Base-by-base conservation (phyloP, 2,113 vertebrate species). In the Pterocles orientalis region DNA sequence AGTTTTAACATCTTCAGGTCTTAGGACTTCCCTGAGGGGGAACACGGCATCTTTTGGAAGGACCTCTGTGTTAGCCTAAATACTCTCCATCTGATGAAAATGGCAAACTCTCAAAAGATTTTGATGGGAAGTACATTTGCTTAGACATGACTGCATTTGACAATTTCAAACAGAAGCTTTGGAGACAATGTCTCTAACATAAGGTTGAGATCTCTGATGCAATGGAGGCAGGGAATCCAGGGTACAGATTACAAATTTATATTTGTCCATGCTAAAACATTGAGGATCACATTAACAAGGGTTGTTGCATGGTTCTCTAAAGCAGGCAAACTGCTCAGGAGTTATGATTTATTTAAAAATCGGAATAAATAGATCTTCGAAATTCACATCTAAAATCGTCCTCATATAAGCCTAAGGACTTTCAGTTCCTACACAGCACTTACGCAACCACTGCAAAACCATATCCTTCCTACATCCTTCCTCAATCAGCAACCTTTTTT, bases 381-480 rank as follows among this genome's bases (percentile, higher is more conserved):
- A 91, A 96, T 88, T 73, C 58, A 68, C 53, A 77, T 81, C 60
- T 80, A 29, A 96, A 82, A 41, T 92, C 43, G 3, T 58, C 84
- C 91, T 86, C 53, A 61, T 45, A 68, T 97, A 86, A 95, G 81
- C 70, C 61, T 41, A 65, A 58, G 25, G n/a, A 41, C 58, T 88
- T 86, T 48, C 66, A 82, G 92, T 75, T 81, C 47, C 76, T 71
- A 18, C 29, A 43, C 24, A 47, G 50, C 56, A 81, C 87, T 96
- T 88, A 89, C 28, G 58, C 77, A 94, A 86, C 70, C 82, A 85
- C 93, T 95, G 77, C 70, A 93, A 94, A 95, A 93, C 86, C 95
- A 94, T 88, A 95, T 88, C 91, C 96, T 96, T 94, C 97, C 94
- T 94, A 79, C 77, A 92, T 91, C 94, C 96, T 97, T 96, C 95